These are phyloP conservation scores for Pseudorhombus dupliciocellatus DNA, from an alignment of 2,113 vertebrate species.

Conservation along the genomic window DNA sequence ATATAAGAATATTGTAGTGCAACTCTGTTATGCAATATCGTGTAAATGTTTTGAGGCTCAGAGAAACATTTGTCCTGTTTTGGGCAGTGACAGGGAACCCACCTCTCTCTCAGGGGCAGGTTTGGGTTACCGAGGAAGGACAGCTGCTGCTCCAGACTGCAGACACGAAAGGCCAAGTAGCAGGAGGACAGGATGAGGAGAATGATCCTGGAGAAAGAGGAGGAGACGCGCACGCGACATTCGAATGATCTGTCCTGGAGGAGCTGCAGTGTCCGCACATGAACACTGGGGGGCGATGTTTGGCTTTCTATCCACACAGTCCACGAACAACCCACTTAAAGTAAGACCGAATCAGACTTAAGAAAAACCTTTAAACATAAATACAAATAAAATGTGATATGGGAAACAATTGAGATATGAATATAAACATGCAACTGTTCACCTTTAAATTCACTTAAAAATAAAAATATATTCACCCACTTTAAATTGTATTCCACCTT, in stretches of 20 bases:
- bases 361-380: no score
- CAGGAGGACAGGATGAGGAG: conserved; percentile 92
- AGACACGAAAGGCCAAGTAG: conserved; percentile 93
- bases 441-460: neutral
- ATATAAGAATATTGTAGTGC: no score
- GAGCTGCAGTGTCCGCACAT: conserved; percentile 18
- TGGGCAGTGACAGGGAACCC: neutral
- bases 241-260: neutral
- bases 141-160: conserved; percentile 91
- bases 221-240: neutral
- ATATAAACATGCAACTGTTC: neutral
- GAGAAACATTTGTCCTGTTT: neutral
- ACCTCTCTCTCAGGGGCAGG: conserved; percentile 81
- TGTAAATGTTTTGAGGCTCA: no score
- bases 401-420: neutral
- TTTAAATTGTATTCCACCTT: neutral
- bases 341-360: neutral
- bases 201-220: conserved; percentile 78
- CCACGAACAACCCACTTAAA: neutral
- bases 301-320: conserved; percentile 13
- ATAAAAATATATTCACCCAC: neutral
- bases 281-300: conserved; percentile 66
- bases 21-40: no score
- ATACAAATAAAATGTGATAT: no score
- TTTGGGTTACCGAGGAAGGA: conserved; percentile 84